phyloP scores from a whole-genome alignment of 2,888 invertebrate genomes.

The Apamea crenata region DNA sequence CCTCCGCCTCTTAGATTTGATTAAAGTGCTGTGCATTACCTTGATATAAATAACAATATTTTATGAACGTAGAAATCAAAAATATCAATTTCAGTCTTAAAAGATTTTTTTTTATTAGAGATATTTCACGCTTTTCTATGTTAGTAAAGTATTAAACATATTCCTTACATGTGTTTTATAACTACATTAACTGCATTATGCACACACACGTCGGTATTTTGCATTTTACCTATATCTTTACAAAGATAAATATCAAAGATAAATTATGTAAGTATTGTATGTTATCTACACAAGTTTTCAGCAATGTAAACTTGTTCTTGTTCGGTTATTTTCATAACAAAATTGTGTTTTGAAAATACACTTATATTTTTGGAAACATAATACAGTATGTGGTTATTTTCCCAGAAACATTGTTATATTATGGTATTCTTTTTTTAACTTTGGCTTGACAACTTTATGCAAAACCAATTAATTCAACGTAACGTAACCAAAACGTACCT shows the following conservation, averaged over 20 bases:
- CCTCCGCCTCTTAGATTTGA: conserved; percentile 17
- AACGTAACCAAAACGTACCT: neutral
- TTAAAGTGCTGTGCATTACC: neutral
- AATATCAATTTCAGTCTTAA: neutral
- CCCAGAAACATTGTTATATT: neutral
- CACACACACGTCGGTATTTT: neutral
- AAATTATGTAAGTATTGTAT: neutral
- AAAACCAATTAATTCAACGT: neutral
- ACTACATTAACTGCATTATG: neutral
- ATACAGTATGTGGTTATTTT: neutral
- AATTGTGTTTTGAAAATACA: neutral
- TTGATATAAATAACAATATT: conserved; percentile 20
- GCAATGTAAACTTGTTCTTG: conserved; percentile 1
- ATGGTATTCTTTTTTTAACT: neutral
- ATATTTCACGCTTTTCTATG: neutral
- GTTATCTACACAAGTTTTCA: conserved; percentile 15
- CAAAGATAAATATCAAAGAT: conserved; percentile 22
- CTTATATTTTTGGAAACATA: neutral
- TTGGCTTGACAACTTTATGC: neutral
- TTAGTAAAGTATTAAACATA: neutral
- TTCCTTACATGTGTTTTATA: neutral
- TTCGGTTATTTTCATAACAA: neutral
- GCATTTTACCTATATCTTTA: conserved; percentile 1
- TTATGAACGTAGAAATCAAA: neutral
- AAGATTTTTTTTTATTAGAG: neutral